Evolutionary conservation across 1,140 invertebrate genomes (phyloP), one percentile per base, ranked within the genome.

Genomic region (Acromyrmex charruanus): DNA sequence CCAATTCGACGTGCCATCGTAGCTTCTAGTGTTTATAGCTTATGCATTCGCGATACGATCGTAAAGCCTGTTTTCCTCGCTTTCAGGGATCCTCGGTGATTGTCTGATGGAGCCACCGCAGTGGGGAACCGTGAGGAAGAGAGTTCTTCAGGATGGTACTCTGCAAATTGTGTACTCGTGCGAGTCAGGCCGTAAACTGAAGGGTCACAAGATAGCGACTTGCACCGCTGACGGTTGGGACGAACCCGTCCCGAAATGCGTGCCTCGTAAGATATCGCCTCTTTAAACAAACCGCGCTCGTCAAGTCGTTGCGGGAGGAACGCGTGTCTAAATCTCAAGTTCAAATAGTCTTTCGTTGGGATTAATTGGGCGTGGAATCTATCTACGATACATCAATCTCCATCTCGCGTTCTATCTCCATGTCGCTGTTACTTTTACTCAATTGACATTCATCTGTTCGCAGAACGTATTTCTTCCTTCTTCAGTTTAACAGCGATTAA

Each of bases 91-190:
- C 21, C 79, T 86, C 10, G 87, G 89, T n/a, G 88, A 88, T 61
- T 95, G 94, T 86, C 93, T 93, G 5, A 91, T 93, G 7, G 59
- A 91, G 74, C 86, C 93, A 18, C 93, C 93, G 7, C 77, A 94
- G 68, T 94, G 92, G 93, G 94, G 94, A 18, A 75, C 66, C 6
- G 91, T 94, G n/a, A 88, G 89, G 31, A 92, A 94, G 53, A 89
- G 89, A n/a, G 87, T 92, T 21, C 91, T 92, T 55, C 87, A 91
- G 68, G 89, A 94, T 77, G 94, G 93, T 55, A 92, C 92, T 55
- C 85, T 93, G 79, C 93, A 94, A 87, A 91, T 88, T 31, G 84
- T 95, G 55, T 95, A 93, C 87, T 94, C 92, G 63, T 95, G 94
- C 84, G 91, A 94, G 80, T 71, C 89, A 3, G 92, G 92, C 12